These are phyloP conservation scores for Cottus gobio DNA, from an alignment of 2,113 vertebrate genomes.

Conservation along the genomic window DNA sequence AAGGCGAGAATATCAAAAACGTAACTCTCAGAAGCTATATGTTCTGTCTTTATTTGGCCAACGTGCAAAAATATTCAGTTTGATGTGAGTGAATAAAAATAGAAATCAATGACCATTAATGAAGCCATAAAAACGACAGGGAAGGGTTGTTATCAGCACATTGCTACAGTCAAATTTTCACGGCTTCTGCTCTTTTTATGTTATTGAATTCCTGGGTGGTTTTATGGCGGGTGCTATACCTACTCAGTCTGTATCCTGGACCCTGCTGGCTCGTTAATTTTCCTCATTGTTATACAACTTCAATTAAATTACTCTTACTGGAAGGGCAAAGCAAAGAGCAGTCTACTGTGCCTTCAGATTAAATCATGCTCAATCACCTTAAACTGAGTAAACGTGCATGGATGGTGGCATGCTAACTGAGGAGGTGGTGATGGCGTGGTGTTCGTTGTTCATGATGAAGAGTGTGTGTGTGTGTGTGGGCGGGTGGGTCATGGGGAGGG, in stretches of 20 bases:
- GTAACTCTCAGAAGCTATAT: conserved; percentile 44
- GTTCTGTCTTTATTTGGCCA: conserved; percentile 66
- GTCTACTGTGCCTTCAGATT: conserved; percentile 29
- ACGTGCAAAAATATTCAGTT: conserved; percentile 68
- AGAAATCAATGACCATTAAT: conserved; percentile 70
- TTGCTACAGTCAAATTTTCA: conserved; percentile 57
- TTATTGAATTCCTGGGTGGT: conserved; percentile 69
- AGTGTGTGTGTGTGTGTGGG: not conserved
- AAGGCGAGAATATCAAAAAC: conserved; percentile 43
- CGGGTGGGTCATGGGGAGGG: not conserved
- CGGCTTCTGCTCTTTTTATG: conserved; percentile 62
- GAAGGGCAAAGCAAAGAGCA: conserved; percentile 42
- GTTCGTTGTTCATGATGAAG: conserved; percentile 20
- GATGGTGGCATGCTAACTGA: conserved; percentile 19
- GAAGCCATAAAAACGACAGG: conserved; percentile 59
- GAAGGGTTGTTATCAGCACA: conserved; percentile 67
- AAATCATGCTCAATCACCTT: conserved; percentile 46
- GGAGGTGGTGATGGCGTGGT: conserved; percentile 8
- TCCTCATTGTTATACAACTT: conserved; percentile 77
- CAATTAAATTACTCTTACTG: conserved; percentile 70
- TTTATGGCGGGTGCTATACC: conserved; percentile 68
- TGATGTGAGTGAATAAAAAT: conserved; percentile 68
- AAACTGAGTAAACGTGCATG: conserved; percentile 38
- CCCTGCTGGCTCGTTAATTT: conserved; percentile 73
- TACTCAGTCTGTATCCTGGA: conserved; percentile 62